A percentile compares a stretch with the other conserved stretches of the same genome.
Evolutionary conservation across 2,113 vertebrate genomes (phyloP).

Genomic region (Meriones unguiculatus): DNA sequence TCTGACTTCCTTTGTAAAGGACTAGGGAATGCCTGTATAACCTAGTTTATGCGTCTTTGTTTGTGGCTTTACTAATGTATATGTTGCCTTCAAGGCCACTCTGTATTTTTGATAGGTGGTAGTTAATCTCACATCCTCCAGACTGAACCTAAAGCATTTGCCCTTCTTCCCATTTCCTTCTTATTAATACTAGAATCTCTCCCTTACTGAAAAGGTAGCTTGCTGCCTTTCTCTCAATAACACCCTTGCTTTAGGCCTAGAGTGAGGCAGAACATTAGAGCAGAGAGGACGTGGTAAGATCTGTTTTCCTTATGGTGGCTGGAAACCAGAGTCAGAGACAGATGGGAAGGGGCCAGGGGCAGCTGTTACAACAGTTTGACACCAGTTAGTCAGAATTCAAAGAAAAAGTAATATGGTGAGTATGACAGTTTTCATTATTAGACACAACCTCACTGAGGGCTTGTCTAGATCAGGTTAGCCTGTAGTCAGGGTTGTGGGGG

Average conservation of each 20-base stretch:
- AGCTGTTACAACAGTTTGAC: not conserved
- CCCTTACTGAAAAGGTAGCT: not conserved
- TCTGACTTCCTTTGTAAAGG: not conserved
- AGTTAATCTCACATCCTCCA: not conserved
- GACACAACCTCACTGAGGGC: not conserved
- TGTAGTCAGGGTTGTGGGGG: not conserved
- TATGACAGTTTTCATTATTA: not conserved
- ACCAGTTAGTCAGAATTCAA: not conserved
- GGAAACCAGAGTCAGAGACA: not conserved
- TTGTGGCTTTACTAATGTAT: not conserved
- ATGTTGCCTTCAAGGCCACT: not conserved
- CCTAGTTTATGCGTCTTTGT: not conserved
- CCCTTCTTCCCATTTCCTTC: not conserved
- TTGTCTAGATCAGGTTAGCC: not conserved
- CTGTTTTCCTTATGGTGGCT: not conserved
- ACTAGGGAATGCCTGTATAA: not conserved
- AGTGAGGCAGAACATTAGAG: not conserved
- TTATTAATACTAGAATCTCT: slow-evolving; percentile 36
- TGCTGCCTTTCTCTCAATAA: slow-evolving; percentile 13
- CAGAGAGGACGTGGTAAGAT: not conserved
- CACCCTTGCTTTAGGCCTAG: not conserved
- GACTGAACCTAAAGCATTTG: not conserved
- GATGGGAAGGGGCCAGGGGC: not conserved
- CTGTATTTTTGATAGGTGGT: not conserved
- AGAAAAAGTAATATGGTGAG: not conserved